A percentile compares a stretch with the other conserved stretches of the same genome.
Evolutionary conservation across 2,888 invertebrate genomes (phyloP).

Genomic region (Rotaria macrura): DNA sequence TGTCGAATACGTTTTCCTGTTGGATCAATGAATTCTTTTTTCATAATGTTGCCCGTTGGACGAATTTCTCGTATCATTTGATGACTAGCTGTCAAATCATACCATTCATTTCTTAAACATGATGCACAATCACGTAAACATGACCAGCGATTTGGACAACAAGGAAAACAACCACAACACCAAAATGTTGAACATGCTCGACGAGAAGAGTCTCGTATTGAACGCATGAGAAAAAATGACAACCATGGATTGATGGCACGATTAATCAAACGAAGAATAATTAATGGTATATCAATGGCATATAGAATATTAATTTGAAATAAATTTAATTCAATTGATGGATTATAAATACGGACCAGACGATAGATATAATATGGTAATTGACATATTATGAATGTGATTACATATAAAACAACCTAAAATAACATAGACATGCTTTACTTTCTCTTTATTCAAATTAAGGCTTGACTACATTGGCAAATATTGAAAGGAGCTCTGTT

Average conservation of each 20-base stretch:
- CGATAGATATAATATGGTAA: conserved; percentile 31
- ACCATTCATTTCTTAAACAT: neutral
- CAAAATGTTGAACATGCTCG: conserved; percentile 27
- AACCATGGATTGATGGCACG: conserved; percentile 30
- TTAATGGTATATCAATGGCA: conserved; percentile 32
- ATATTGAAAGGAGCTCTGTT: too few relatives aligned
- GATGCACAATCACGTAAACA: neutral
- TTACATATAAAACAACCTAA: conserved; percentile 23
- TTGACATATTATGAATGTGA: conserved; percentile 29
- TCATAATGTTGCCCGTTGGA: neutral
- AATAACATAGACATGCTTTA: neutral
- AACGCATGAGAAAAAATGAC: conserved; percentile 21
- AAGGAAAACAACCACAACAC: conserved; percentile 29
- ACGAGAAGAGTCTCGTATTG: neutral
- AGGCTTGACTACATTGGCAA: too few relatives aligned
- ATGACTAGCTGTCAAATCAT: neutral
- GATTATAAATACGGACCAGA: conserved; percentile 11
- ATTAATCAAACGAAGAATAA: conserved; percentile 27
- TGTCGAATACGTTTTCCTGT: neutral
- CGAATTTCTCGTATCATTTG: conserved; percentile 2
- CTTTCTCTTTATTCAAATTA: neutral
- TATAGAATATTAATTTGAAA: neutral
- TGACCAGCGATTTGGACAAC: neutral
- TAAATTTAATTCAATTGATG: conserved; percentile 13
- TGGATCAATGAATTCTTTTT: neutral